Percentiles rank a stretch among this genome's conserved stretches.
These are phyloP conservation scores for Apis florea DNA, from an alignment of 1,140 invertebrate species.

Conservation along the genomic window DNA sequence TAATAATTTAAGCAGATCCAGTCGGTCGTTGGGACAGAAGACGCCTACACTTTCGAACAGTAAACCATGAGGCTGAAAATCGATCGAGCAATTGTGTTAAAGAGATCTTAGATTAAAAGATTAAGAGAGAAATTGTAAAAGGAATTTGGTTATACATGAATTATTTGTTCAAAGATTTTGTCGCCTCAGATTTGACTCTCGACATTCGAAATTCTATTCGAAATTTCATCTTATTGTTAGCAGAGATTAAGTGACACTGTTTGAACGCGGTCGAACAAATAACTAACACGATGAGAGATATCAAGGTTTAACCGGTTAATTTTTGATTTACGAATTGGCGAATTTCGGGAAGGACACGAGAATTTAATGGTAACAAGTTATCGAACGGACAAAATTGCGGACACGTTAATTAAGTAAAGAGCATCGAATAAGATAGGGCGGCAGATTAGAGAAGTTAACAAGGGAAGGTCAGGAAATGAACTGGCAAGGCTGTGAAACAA, in stretches of 20 bases:
- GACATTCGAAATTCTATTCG: background rate
- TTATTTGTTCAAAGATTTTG: conserved; percentile 10
- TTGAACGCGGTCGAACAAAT: background rate
- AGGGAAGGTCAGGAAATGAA: conserved; percentile 6
- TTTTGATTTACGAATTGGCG: background rate
- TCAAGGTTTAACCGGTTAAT: background rate
- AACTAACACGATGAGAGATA: background rate
- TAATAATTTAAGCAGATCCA: conserved; percentile 86
- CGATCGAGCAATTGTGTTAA: conserved; percentile 25
- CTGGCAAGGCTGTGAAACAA: conserved; percentile 35
- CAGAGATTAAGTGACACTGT: background rate
- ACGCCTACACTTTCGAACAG: conserved; percentile 90
- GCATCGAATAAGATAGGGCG: background rate
- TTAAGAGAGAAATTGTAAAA: background rate
- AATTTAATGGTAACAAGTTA: background rate
- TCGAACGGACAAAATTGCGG: conserved; percentile 39
- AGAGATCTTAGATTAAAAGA: background rate
- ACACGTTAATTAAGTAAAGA: conserved; percentile 54
- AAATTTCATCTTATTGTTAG: background rate
- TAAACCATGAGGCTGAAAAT: conserved; percentile 86
- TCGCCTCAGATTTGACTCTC: background rate
- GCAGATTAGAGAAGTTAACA: conserved; percentile 9
- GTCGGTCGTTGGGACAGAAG: conserved; percentile 88
- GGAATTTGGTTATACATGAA: background rate
- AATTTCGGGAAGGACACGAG: background rate